Base-by-base conservation (phyloP, 2,113 vertebrate species). In the Propithecus coquereli region DNA sequence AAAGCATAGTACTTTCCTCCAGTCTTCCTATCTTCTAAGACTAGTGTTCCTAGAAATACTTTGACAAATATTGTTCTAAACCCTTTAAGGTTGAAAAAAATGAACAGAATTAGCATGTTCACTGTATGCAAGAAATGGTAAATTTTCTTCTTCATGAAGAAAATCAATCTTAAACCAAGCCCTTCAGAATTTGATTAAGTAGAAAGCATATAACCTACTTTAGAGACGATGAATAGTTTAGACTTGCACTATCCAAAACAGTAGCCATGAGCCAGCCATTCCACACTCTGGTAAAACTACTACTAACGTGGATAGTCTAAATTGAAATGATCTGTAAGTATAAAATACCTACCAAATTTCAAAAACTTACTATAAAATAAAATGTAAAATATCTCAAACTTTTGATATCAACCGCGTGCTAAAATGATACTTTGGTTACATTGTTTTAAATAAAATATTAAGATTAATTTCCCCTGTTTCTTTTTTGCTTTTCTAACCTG, bases 1-100 rank as follows among this genome's bases (percentile, higher is more conserved):
- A 73, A 45, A 90, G 10, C 43, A 92, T 14, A 6, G 34, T 65
- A 81, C 32, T 89, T 70, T 90, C 34, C 91, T 52, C 89, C 57
- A 84, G 95, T 93, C 61, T 30, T 76, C 30, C 30, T 86, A 90
- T 61, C 37, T 95, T 91, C 74, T 84, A 25, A 94, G 34, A 91
- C 12, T 18, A 87, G 7, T 13, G 13, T 82, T 86, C 52, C 40
- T 3, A 50, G 5, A 88, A 95, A 90, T 17, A 90, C 43, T 81
- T 85, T 40, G 37, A 59, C 45, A 96, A 93, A 94, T n/a, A 77
- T 0, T 86, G 52, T 70, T 61, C 47, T 79, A 84, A 90, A 94
- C 34, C 47, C 17, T 54, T 80, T 85, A 96, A 73, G 91, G 40
- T 32, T 59, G 50, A 66, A 61, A 86, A 94, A 89, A 63, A 70